Base-by-base conservation (phyloP, 2,113 vertebrate genomes). In the Leucopsar rothschildi region DNA sequence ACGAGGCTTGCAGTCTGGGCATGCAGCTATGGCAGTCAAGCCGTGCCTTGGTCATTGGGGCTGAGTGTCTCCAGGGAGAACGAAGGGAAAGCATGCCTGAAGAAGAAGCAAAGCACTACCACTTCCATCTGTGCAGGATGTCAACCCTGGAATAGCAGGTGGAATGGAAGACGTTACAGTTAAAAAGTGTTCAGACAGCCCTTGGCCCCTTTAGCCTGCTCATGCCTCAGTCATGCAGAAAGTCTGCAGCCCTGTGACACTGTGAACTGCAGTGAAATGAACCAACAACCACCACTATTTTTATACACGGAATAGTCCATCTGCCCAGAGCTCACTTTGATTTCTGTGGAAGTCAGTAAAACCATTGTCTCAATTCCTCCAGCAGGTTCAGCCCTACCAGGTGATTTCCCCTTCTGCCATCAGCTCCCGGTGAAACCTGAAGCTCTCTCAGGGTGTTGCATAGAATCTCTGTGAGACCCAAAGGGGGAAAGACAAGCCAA, bases 401-500 rank as follows among this genome's bases (percentile, higher is more conserved):
- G 12, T 13, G 20, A 25, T 27, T 52, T 35, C 14, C 15, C 5
- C 6, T 42, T 19, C 47, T 12, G 31, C 18, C 57, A 50, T 6
- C 18, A 59, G n/a, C 31, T 52, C 15, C 4, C 0, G 0, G 27
- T 8, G 66, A 82, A 60, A 66, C 10, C 29, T 14, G 2, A 15
- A 28, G 9, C 18, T 24, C n/a, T 20, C 24, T 63, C 4, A 5
- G 31, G 9, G 1, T 11, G 21, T 14, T 16, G 29, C 0, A 0
- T 20, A 78, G 33, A 28, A 40, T 27, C 20, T n/a, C n/a, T 29
- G 1, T 15, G 40, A 60, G 39, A 61, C 52, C 27, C 7, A 29
- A 40, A 23, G 5, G 11, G 27, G 6, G 11, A 33, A 44, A 70
- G n/a, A 28, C 21, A 56, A 70, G 39, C 7, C 44, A 29, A 27